These are phyloP conservation scores for Tetragonisca angustula DNA, from an alignment of 2,888 invertebrate species.

Conservation along the genomic window DNA sequence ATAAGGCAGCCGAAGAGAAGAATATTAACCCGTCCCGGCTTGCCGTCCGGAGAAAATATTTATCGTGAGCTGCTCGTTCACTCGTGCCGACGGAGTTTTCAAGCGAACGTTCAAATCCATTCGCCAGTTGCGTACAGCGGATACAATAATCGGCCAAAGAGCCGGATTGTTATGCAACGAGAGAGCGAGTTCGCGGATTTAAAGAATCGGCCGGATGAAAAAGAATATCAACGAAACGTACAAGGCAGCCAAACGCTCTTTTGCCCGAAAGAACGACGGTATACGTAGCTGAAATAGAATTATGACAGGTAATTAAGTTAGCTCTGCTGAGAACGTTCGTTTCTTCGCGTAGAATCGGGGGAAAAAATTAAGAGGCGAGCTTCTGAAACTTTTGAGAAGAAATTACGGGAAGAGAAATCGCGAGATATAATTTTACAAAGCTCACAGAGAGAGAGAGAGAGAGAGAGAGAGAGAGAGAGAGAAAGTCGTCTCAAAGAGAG, in stretches of 20 bases:
- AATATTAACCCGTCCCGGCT: slow-evolving; percentile 41
- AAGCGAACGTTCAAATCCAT: slow-evolving; percentile 22
- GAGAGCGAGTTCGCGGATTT: slow-evolving; percentile 1
- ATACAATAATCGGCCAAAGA: slow-evolving; percentile 22
- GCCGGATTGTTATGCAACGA: slow-evolving; percentile 12
- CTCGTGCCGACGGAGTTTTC: neutral
- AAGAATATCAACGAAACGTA: neutral
- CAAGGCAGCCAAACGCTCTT: no score
- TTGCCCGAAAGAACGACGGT: neutral
- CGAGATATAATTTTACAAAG: slow-evolving; percentile 38
- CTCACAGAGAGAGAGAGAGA: neutral
- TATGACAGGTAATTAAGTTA: neutral
- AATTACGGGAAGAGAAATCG: slow-evolving; percentile 34
- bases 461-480: slow-evolving; percentile 1
- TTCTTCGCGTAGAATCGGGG: neutral
- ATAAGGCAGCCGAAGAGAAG: slow-evolving; percentile 12
- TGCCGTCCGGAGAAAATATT: slow-evolving; percentile 42
- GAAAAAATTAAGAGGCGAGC: slow-evolving; percentile 1
- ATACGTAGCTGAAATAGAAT: slow-evolving; percentile 2
- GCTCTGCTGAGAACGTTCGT: neutral
- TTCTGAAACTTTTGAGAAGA: slow-evolving; percentile 22
- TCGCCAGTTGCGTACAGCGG: neutral
- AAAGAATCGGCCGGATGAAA: no score
- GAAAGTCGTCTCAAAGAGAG: no score
- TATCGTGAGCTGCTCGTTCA: slow-evolving; percentile 26